Conservation (phyloP, 2,888 invertebrate genomes). For the Drymonia ruficornis region DNA sequence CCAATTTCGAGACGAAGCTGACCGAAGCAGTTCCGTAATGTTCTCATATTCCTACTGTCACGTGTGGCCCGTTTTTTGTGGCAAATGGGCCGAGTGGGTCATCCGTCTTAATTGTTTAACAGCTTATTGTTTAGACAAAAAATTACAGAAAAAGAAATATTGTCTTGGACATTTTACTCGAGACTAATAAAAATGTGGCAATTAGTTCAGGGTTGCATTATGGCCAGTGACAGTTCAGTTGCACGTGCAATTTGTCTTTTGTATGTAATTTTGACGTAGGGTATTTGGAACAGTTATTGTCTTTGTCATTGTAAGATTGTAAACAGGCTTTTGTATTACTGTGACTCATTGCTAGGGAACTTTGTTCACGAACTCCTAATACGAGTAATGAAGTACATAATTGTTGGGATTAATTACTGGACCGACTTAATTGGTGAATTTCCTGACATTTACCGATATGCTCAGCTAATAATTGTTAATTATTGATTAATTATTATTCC, state of each 20-base stretch:
- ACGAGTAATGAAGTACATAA: constrained; percentile 19
- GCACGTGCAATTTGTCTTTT: constrained; percentile 57
- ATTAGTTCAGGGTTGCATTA: constrained; percentile 36
- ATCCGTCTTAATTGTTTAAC: constrained; percentile 74
- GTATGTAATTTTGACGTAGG: constrained; percentile 41
- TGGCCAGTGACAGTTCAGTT: constrained; percentile 34
- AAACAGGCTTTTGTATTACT: constrained; percentile 36
- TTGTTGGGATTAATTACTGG: constrained; percentile 32
- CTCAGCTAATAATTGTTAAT: too few relatives aligned
- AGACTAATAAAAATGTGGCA: constrained; percentile 35
- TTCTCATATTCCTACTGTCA: constrained; percentile 65
- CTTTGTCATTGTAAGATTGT: constrained; percentile 46
- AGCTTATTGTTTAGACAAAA: constrained; percentile 57
- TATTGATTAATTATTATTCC: too few relatives aligned
- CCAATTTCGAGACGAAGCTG: constrained; percentile 29
- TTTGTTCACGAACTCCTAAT: constrained; percentile 27
- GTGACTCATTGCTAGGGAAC: constrained; percentile 32
- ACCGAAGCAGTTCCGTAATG: constrained; percentile 53
- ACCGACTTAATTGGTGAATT: not conserved
- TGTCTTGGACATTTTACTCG: not conserved
- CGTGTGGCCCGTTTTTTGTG: constrained; percentile 66
- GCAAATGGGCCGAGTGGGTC: constrained; percentile 56
- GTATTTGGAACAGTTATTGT: constrained; percentile 43
- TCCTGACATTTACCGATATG: not conserved
- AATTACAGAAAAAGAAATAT: constrained; percentile 4